Conservation (phyloP, 2,888 invertebrate genomes). For the Callyntrura guangdongensis region DNA sequence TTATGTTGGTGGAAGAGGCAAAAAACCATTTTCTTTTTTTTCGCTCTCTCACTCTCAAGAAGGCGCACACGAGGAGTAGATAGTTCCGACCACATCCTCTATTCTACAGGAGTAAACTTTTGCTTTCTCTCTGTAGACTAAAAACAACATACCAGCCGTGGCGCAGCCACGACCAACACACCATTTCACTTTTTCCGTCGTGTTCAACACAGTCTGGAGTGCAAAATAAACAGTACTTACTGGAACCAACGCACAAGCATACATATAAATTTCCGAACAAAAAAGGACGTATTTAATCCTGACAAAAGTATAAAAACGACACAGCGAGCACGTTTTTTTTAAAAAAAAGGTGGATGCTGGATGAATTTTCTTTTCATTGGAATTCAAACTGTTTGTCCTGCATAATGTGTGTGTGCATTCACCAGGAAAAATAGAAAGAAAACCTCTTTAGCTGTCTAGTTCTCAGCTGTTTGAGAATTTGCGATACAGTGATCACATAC, state of each 20-base stretch:
- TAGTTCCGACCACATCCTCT: constrained; percentile 38
- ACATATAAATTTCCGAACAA: background rate
- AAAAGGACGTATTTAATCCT: background rate
- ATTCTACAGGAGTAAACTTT: constrained; percentile 23
- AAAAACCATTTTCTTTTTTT: constrained; percentile 17
- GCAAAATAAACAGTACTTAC: constrained; percentile 36
- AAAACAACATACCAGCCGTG: background rate
- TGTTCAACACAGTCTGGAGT: constrained; percentile 33
- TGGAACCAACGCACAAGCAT: background rate
- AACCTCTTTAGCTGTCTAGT: constrained; percentile 1
- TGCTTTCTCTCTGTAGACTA: background rate
- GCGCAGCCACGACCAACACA: constrained; percentile 14
- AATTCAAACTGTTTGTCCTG: constrained; percentile 27
- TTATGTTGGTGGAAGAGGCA: constrained; percentile 1
- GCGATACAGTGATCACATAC: constrained; percentile 46
- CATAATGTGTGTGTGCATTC: constrained; percentile 19
- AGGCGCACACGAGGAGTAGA: background rate
- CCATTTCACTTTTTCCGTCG: constrained; percentile 1
- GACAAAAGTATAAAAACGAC: constrained; percentile 23
- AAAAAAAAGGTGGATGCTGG: background rate
- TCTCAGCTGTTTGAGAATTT: constrained; percentile 41
- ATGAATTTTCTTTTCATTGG: constrained; percentile 1
- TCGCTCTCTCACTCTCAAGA: background rate
- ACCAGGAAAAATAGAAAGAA: background rate
- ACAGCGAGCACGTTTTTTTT: background rate